Percentiles rank a stretch among this genome's conserved stretches.
Evolutionary conservation across 2,113 vertebrate genomes (phyloP).

Genomic region (Silurus glanis): DNA sequence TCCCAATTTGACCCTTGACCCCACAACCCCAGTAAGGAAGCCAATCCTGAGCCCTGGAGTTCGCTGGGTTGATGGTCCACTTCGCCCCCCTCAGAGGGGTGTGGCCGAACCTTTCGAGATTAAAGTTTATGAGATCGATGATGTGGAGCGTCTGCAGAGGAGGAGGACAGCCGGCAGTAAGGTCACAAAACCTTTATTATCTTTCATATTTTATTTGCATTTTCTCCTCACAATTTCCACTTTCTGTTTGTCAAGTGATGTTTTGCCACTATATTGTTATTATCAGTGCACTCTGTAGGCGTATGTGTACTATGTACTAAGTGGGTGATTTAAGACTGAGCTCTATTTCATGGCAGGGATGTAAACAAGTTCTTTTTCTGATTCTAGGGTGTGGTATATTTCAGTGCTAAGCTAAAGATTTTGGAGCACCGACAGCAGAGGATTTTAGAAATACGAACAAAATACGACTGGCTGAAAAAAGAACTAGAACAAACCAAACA

Average conservation of each 20-base stretch:
- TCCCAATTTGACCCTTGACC: constrained; percentile 85
- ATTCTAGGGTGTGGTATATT: constrained; percentile 79
- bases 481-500: constrained; percentile 95
- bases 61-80: constrained; percentile 94
- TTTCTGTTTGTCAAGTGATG: background rate
- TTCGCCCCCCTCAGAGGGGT: constrained; percentile 77
- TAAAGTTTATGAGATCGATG: constrained; percentile 98
- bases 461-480: constrained; percentile 93
- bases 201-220: background rate
- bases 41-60: constrained; percentile 78
- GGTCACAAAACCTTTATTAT: constrained; percentile 69
- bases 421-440: constrained; percentile 93
- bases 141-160: constrained; percentile 90
- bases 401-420: constrained; percentile 87
- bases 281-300: background rate
- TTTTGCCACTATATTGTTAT: background rate
- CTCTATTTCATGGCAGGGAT: background rate
- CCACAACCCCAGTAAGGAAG: constrained; percentile 83
- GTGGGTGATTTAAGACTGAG: background rate
- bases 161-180: constrained; percentile 79
- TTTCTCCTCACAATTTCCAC: background rate
- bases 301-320: background rate
- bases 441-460: constrained; percentile 89
- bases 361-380: background rate
- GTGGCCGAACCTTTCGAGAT: constrained; percentile 91